Evolutionary conservation across 2,888 invertebrate genomes (phyloP).

Genomic region (Pogonocherus hispidulus): DNA sequence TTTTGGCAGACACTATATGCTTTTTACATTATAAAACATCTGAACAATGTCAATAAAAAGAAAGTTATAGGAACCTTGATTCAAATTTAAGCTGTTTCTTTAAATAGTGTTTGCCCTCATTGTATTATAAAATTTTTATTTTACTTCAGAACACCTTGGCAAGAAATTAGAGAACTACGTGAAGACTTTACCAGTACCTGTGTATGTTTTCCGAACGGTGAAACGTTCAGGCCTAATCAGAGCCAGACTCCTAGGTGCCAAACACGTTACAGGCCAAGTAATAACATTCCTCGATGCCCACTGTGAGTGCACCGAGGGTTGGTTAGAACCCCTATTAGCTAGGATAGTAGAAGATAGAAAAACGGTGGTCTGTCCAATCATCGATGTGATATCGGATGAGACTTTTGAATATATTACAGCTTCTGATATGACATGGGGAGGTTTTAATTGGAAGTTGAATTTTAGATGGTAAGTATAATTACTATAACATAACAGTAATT

Average conservation of each 20-base stretch:
- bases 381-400: slow-evolving; percentile 98
- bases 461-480: slow-evolving; percentile 95
- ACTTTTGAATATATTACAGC: slow-evolving; percentile 99
- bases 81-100: too few species aligned
- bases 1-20: too few species aligned
- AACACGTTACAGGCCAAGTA: slow-evolving; percentile 91
- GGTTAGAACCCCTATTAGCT: slow-evolving; percentile 94
- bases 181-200: slow-evolving; percentile 86
- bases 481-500: too few species aligned
- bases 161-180: slow-evolving; percentile 91
- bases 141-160: slow-evolving; percentile 84
- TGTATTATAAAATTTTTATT: slow-evolving; percentile 5
- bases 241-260: slow-evolving; percentile 94
- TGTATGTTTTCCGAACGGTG: slow-evolving; percentile 89
- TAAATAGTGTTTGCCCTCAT: too few species aligned
- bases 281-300: slow-evolving; percentile 98
- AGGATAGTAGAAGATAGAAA: slow-evolving; percentile 93
- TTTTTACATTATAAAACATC: too few species aligned
- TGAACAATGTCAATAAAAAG: too few species aligned
- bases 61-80: too few species aligned
- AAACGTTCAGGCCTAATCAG: slow-evolving; percentile 96
- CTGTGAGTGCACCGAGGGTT: slow-evolving; percentile 99
- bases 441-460: slow-evolving; percentile 99
- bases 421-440: slow-evolving; percentile 99
- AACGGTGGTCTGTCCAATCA: slow-evolving; percentile 97